Percentiles rank a stretch among this genome's conserved stretches.
These are phyloP conservation scores for Oreochromis niloticus DNA, from an alignment of 2,113 vertebrate species.

Conservation along the genomic window DNA sequence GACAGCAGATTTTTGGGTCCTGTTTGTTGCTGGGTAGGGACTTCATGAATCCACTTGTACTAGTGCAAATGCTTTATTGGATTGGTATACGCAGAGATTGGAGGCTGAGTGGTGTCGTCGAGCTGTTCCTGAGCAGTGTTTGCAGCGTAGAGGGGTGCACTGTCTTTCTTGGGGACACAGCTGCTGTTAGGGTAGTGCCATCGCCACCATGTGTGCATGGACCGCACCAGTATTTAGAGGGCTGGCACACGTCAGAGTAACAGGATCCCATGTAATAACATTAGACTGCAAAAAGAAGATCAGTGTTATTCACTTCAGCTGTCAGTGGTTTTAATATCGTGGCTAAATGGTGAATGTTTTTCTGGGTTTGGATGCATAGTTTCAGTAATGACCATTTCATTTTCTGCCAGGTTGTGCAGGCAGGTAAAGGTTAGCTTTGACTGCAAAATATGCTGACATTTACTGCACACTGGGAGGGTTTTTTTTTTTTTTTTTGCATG, in stretches of 20 bases:
- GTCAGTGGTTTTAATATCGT: not conserved
- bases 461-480: not conserved
- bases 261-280: not conserved
- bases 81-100: not conserved
- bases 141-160: not conserved
- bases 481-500: not conserved
- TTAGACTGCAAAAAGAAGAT: not conserved
- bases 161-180: not conserved
- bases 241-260: not conserved
- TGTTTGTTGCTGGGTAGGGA: not conserved
- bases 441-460: not conserved
- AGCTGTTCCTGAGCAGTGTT: not conserved
- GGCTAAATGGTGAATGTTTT: not conserved
- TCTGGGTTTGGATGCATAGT: not conserved
- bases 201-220: not conserved
- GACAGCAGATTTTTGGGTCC: not conserved
- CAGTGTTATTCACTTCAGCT: not conserved
- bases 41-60: not conserved
- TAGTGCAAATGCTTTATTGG: not conserved
- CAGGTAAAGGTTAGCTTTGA: not conserved
- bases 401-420: not conserved
- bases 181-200: not conserved
- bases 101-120: not conserved
- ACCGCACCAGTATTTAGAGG: not conserved
- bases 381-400: not conserved